Base-by-base conservation (phyloP, 2,113 vertebrate species). In the Mormyrus lacerda region DNA sequence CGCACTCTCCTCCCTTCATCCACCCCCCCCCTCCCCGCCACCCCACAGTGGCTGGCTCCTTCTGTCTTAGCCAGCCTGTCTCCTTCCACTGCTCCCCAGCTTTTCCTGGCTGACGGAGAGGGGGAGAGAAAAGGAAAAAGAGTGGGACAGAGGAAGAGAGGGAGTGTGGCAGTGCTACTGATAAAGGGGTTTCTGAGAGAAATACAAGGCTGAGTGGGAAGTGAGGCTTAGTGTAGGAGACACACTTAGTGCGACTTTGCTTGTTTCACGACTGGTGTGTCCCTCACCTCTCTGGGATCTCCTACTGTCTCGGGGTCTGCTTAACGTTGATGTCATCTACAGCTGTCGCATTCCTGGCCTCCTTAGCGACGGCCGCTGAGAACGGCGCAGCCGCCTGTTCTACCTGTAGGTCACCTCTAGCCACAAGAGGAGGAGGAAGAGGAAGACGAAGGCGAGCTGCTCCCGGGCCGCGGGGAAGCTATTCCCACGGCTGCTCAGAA, bases 11-110 rank as follows among this genome's bases (percentile, higher is more conserved):
- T 91, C 90, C 65, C 90, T 27, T 39, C 86, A 69, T 55, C 87
- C 51, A 3, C 50, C 50, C 58, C 58, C 87, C 87, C 82, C 87
- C 87, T n/a, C 53, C 87, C 89, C 65, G 9, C 61, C 61, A 27
- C 88, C 89, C 48, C 48, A 73, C 93, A 95, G 95, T 91, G 86
- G 93, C 92, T 94, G 93, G 92, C 94, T 94, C 91, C 45, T 94
- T 92, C 90, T 0, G 89, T 92, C 94, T 95, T 95, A 97, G 97
- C 94, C 96, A 95, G 95, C 92, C 96, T 96, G 97, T 94, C 96
- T 97, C 96, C 95, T 93, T n/a, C 82, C 90, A 92, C 87, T 89
- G 93, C 93, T 93, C 94, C 93, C 91, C 94, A 94, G 94, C 93
- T 93, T 92, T 93, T 95, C 93, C 95, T 95, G 94, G 90, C 0